Evolutionary conservation across 2,797 vertebrate genomes (phyloP), one percentile per base, ranked within the genome.

Genomic region (Acropternis orthonyx): DNA sequence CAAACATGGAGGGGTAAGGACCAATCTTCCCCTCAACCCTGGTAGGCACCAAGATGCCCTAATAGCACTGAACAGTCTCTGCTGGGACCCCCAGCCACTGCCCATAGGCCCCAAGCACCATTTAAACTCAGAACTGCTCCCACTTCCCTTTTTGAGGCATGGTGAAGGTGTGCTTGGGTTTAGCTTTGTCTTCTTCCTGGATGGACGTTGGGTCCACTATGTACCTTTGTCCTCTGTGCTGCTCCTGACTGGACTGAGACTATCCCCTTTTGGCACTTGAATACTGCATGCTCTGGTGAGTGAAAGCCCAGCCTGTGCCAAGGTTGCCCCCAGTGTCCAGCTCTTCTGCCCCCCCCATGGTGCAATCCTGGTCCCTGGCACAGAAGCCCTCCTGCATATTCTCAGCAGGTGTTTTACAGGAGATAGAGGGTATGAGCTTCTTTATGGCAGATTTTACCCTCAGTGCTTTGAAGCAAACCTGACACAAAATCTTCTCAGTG

Each of bases 191-290:
- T 41, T 12, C 32, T 54, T 41, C 21, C 30, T 32, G 30, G 16
- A 27, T 16, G 8, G 48, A 23, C 6, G 18, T 58, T 21, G 6
- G 16, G 16, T 2, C 6, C 5, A 12, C 3, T 5, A 1, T 6
- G 3, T 28, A 4, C 1, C 6, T 78, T 59, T 68, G 30, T 34
- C 8, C 32, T 49, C 36, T 61, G 12, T 52, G 16, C 12, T 92
- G 26, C 10, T 65, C 27, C 12, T 43, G 30, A 3, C 10, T 48
- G 39, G 44, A 61, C 9, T 4, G 7, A 36, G 13, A 67, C 7
- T 5, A 36, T 36, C 2, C 13, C 30, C 7, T 76, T 74, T 41
- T 32, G 28, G 28, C 18, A 0, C 4, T 12, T 4, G 2, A 26
- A 17, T 15, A 8, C 14, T 44, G 7, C 9, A 5, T 5, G 12